Evolutionary conservation across 2,797 vertebrate genomes (phyloP).

Genomic region (Danio aesculapii): DNA sequence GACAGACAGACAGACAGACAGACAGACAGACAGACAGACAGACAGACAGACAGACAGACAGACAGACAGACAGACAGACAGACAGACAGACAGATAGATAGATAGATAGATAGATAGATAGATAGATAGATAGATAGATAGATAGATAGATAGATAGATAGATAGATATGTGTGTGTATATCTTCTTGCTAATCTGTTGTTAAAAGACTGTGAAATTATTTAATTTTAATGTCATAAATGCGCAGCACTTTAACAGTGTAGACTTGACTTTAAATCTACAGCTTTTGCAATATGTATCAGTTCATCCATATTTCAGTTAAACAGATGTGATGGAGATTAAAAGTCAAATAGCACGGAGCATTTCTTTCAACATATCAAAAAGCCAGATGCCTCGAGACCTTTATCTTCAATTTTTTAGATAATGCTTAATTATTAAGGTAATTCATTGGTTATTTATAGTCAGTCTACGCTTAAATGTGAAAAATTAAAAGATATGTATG

Average conservation of each 20-base stretch:
- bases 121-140: too few relatives aligned
- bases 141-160: too few relatives aligned
- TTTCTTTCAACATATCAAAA: slow-evolving; percentile 26
- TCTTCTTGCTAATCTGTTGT: background rate
- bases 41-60: too few relatives aligned
- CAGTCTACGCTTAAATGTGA: slow-evolving; percentile 1
- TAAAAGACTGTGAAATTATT: background rate
- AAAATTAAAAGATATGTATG: background rate
- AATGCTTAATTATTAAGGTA: slow-evolving; percentile 10
- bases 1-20: too few relatives aligned
- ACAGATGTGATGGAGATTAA: background rate
- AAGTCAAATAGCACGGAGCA: slow-evolving; percentile 9
- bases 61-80: too few relatives aligned
- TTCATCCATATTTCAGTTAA: background rate
- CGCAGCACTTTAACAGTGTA: background rate
- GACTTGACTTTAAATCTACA: background rate
- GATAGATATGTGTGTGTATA: too few relatives aligned
- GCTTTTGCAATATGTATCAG: background rate
- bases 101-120: too few relatives aligned
- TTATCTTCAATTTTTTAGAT: background rate
- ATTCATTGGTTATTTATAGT: slow-evolving; percentile 4
- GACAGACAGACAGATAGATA: too few relatives aligned
- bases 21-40: too few relatives aligned
- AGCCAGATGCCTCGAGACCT: background rate
- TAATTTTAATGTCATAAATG: background rate